These are phyloP conservation scores for Polypedilum vanderplanki DNA, from an alignment of 1,140 invertebrate genomes.

Conservation along the genomic window DNA sequence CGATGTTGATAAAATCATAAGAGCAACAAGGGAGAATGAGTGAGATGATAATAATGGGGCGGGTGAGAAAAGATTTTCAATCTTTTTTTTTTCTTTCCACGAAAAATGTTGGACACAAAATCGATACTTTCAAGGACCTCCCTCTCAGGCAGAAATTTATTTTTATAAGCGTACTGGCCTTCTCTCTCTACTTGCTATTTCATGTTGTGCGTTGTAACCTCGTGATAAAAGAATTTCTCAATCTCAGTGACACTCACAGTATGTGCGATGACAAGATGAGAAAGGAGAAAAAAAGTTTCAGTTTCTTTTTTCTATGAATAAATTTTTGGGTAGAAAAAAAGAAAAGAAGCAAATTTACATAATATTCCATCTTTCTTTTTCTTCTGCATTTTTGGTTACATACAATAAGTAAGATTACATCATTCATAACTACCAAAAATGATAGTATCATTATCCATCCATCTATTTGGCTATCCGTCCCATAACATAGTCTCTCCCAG, in stretches of 20 bases:
- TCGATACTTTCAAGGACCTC: not conserved
- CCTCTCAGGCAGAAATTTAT: not conserved
- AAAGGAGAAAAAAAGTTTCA: not conserved
- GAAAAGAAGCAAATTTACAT: not conserved
- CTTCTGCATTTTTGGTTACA: not conserved
- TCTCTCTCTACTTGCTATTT: too few species aligned
- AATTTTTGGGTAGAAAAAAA: not conserved
- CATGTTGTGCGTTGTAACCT: too few species aligned
- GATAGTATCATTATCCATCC: constrained; percentile 4
- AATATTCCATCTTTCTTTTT: not conserved
- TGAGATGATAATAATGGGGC: not conserved
- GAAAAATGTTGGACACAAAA: not conserved
- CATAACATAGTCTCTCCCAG: not conserved
- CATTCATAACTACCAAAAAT: constrained; percentile 7
- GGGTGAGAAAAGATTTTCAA: not conserved
- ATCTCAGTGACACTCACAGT: too few species aligned
- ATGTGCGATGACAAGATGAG: not conserved
- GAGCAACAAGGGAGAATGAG: not conserved
- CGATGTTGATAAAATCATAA: not conserved
- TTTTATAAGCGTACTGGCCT: too few species aligned
- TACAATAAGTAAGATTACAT: not conserved
- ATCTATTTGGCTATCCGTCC: not conserved
- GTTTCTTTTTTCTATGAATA: too few species aligned
- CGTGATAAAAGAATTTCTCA: too few species aligned
- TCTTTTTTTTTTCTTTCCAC: not conserved